These are phyloP conservation scores for Smutsia temminckii DNA, from an alignment of 2,797 vertebrate genomes.

Conservation along the genomic window DNA sequence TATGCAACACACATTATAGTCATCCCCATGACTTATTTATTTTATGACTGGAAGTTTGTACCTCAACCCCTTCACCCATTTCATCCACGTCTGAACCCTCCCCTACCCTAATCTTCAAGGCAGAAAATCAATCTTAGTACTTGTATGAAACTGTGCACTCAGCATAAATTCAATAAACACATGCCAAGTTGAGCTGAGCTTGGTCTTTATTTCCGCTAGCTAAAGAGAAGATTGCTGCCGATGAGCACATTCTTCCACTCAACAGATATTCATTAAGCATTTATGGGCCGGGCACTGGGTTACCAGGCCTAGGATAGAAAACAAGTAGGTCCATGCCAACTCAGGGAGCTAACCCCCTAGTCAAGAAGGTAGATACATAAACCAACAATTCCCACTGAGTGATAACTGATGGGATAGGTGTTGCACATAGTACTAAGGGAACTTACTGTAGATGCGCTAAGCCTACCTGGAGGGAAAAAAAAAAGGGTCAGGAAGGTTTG, in stretches of 20 bases:
- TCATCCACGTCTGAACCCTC: not conserved
- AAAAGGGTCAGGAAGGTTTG: not conserved
- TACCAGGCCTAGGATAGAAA: not conserved
- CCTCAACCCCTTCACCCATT: not conserved
- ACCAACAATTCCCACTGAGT: not conserved
- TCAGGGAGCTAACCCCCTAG: not conserved
- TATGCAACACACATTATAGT: not conserved
- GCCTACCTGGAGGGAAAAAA: not conserved
- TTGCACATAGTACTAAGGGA: not conserved
- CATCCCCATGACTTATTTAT: not conserved
- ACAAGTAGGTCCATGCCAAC: not conserved
- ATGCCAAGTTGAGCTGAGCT: not conserved
- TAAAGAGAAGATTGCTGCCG: constrained; percentile 22
- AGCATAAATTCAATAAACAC: constrained; percentile 24
- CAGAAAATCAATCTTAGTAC: constrained; percentile 44
- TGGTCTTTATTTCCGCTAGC: constrained; percentile 4
- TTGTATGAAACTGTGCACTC: not conserved
- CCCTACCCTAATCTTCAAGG: not conserved
- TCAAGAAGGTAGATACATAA: not conserved
- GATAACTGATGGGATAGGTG: not conserved
- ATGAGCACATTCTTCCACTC: not conserved
- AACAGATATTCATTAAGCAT: constrained; percentile 22
- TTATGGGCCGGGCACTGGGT: not conserved
- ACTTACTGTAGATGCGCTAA: not conserved
- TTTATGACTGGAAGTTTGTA: not conserved